These are phyloP conservation scores for Ooceraea biroi DNA, from an alignment of 1,140 invertebrate genomes.

Conservation along the genomic window DNA sequence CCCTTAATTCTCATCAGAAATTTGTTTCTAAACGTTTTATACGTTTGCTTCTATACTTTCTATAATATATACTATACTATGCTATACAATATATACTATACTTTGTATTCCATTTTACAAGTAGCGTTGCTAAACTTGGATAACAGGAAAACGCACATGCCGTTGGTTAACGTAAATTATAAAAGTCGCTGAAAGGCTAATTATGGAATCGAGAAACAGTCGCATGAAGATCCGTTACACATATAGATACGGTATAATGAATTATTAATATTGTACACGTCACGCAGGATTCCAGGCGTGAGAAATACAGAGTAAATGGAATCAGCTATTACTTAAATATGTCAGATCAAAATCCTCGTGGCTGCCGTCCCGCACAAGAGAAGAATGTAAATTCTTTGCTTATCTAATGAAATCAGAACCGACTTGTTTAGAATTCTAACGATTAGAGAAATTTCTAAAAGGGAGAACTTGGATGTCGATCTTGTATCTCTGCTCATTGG, in stretches of 20 bases:
- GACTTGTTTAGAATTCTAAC: not conserved
- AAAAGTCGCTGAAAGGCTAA: conserved; percentile 16
- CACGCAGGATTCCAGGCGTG: not conserved
- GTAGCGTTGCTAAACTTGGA: not conserved
- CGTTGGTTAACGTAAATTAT: not conserved
- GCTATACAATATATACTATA: too few relatives aligned
- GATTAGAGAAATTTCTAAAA: not conserved
- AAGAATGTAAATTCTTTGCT: not conserved
- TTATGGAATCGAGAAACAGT: conserved; percentile 39
- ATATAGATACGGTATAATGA: conserved; percentile 23
- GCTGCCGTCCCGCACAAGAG: too few relatives aligned
- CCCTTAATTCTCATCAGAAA: not conserved
- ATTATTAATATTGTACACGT: conserved; percentile 42
- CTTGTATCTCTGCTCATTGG: not conserved
- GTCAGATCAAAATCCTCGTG: not conserved
- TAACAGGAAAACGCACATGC: not conserved
- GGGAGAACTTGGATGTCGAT: not conserved
- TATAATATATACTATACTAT: too few relatives aligned
- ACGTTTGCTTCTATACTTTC: not conserved
- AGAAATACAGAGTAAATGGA: conserved; percentile 18
- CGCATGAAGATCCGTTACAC: conserved; percentile 36
- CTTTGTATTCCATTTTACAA: not conserved
- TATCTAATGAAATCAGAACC: conserved; percentile 1
- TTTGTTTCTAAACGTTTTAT: not conserved
- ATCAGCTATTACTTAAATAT: conserved; percentile 2